Evolutionary conservation across 2,888 invertebrate genomes (phyloP), one percentile per base, ranked within the genome.

Genomic region (Trichopoda pennipes): DNA sequence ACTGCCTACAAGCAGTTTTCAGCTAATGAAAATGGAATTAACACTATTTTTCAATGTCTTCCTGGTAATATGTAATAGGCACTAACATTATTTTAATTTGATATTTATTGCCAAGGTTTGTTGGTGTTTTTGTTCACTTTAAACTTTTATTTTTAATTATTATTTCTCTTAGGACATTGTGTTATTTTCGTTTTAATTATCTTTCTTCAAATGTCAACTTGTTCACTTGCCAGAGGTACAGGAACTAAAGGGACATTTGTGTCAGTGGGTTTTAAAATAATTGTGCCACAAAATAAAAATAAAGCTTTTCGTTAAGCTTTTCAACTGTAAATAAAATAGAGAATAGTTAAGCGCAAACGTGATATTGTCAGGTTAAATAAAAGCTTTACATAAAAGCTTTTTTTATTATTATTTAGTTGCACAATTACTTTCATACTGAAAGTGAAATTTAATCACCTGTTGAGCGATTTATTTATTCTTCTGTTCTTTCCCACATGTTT

Each of bases 261-360:
- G 79, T 72, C 79, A 82, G 64, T 79, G 66, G 72, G 68, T 47
- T 79, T 72, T 47, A 61, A 28, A 12, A 12, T 17, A 49, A 28
- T 23, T 64, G 19, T 47, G 23, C 47, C 23, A 49, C 47, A 58
- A 23, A 49, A 35, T 6, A 14, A 9, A 6, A 49, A 32, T n/a
- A 35, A 58, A 82, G 79, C 72, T 76, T 58, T 74, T 64, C 9
- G 2, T 2, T 8, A 68, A 68, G 60, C 72, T 79, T 75, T 72
- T 49, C 35, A 35, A 32, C 61, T 32, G 49, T 69, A 19, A 56
- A 70, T 44, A 58, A 16, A 61, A 58, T 3, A 70, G 17, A 42
- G 35, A 42, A 66, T 61, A 1, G 32, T 77, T 66, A 64, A 35
- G 80, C 81, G 84, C 82, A 80, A 63, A 72, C 74, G 68, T 80